Evolutionary conservation across 2,113 vertebrate genomes (phyloP), one percentile per base, ranked within the genome.

Genomic region (Oenanthe oenanthe): DNA sequence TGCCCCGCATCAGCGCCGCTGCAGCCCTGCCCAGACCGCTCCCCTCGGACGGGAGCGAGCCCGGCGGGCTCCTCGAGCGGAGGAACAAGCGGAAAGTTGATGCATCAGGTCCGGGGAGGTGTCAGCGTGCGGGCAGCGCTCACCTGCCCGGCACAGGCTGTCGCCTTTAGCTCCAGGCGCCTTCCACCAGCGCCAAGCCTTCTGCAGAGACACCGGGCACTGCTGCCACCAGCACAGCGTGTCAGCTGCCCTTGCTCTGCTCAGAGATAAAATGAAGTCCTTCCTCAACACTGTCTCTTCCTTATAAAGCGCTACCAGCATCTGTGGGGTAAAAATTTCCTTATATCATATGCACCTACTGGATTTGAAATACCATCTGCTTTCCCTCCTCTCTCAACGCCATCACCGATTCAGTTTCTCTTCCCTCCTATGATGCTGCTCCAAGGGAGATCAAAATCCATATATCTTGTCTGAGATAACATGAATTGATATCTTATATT

Each of bases 1-100:
- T 58, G 70, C 65, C 45, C 8, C 74, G 19, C 66, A 24, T 2
- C 1, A 24, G 2, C 3, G 47, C 10, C 75, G 22, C 26, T 10
- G 4, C 2, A 19, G 24, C 17, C 24, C 28, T 12, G 2, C 1
- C 15, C 74, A 5, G 12, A n/a, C 25, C 29, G 50, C n/a, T 17
- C 32, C 50, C 32, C 28, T 16, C 54, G 1, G 34, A 13, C 3
- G 36, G 12, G 50, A 73, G 8, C 14, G 9, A 76, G 67, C 79
- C 28, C 12, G 32, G 91, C 5, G 16, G 15, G 8, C 34, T 36
- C 34, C 21, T 31, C 6, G 2, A 25, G 70, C 20, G 12, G 54
- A 60, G 40, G 10, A 58, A 2, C 9, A 3, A 9, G 56, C 60
- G 10, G 47, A 67, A 80, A 87, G 85, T 88, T 86, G 86, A 7